phyloP scores from a whole-genome alignment of 2,797 vertebrate species.

The Kryptopterus vitreolus region DNA sequence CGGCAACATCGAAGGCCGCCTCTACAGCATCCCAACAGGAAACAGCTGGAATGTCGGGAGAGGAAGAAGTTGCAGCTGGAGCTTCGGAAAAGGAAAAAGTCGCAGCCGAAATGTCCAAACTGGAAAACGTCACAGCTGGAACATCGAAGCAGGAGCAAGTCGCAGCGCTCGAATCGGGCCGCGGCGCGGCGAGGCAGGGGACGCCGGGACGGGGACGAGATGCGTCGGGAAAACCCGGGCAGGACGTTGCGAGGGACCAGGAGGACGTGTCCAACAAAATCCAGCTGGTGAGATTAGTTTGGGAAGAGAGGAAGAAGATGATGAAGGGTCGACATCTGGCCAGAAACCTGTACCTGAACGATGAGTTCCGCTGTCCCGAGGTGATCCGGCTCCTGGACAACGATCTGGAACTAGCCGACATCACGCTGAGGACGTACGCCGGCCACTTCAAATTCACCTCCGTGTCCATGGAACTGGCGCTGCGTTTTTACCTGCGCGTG shows the following conservation, averaged over 20 bases:
- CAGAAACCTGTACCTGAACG: not conserved
- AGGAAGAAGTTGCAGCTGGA: too few species aligned
- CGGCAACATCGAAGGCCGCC: too few species aligned
- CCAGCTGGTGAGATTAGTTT: not conserved
- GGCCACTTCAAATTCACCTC: not conserved
- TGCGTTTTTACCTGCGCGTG: not conserved
- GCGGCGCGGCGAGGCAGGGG: too few species aligned
- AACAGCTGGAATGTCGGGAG: too few species aligned
- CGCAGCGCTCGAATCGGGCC: too few species aligned
- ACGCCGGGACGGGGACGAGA: too few species aligned
- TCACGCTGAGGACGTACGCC: not conserved
- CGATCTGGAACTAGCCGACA: not conserved
- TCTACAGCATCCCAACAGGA: too few species aligned
- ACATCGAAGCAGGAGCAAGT: not conserved
- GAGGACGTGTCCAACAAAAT: not conserved
- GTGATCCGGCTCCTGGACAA: not conserved
- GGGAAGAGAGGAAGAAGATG: not conserved
- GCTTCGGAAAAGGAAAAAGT: not conserved
- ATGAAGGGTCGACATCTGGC: not conserved
- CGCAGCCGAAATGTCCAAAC: too few species aligned
- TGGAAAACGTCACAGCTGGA: not conserved
- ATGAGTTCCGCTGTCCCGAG: not conserved
- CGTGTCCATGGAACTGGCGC: not conserved
- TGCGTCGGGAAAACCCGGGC: too few species aligned
- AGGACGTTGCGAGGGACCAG: not conserved